Evolutionary conservation across 2,797 vertebrate species (phyloP), one percentile per base, ranked within the genome.

Genomic region (Xiphorhynchus erythropygius): DNA sequence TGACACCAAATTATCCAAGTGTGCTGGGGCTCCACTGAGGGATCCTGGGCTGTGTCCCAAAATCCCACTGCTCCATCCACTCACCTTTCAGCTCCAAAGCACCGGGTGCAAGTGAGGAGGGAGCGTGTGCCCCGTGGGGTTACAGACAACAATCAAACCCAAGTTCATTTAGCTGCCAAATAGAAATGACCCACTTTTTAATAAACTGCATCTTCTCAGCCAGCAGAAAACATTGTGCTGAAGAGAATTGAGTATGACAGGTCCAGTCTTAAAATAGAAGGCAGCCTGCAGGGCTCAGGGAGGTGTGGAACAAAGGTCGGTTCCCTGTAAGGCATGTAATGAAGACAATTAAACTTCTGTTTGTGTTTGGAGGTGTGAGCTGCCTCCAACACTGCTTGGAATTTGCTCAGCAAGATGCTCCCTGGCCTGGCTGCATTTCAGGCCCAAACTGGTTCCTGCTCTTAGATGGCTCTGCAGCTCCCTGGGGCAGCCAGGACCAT

Each of bases 201-300:
- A 85, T 60, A 82, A 93, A 70, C 89, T 90, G 82, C 73, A 39
- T 93, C 85, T 62, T 64, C 85, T 67, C 84, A 69, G 83, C 67
- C 55, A 94, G 76, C 88, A 87, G 88, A 73, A 93, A 95, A 86
- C 41, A 57, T 65, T 47, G 19, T 6, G 55, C 86, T 92, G 88
- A 95, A 74, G 88, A 92, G 91, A 95, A 96, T 81, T n/a, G 71
- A 82, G 76, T 83, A 79, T 94, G 96, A 96, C 95, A 96, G 87
- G 94, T 69, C 82, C 63, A 67, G 74, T 21, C 96, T 86, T 92
- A 94, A 96, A 97, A 96, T 97, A 97, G 96, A 80, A 95, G 78
- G 87, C 86, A 91, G 94, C 93, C 94, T 87, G 93, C 53, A 1
- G 93, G 86, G 94, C 90, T 63, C 42, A 14, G 94, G 84, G 86